phyloP scores from a whole-genome alignment of 1,140 invertebrate genomes.

The Sycobia sp. region DNA sequence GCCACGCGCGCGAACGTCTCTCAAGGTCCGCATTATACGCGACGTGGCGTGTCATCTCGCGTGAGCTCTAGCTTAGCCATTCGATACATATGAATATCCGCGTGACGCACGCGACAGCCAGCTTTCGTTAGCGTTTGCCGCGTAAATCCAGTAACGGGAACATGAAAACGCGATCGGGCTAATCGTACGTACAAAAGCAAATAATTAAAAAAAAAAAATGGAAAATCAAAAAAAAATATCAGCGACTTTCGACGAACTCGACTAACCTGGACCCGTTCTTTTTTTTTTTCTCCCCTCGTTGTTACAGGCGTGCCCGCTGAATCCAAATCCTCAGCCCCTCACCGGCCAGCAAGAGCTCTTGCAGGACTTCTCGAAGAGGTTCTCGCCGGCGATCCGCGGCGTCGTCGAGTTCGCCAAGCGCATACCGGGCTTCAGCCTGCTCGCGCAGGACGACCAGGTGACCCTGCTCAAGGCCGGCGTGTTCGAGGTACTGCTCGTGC shows the following conservation, averaged over 20 bases:
- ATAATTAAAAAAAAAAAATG: too few relatives aligned
- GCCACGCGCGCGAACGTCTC: too few relatives aligned
- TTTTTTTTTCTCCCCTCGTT: constrained; percentile 5
- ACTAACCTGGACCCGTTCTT: neutral
- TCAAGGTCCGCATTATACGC: too few relatives aligned
- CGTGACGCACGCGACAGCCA: too few relatives aligned
- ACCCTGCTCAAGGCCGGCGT: constrained; percentile 94
- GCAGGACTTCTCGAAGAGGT: constrained; percentile 90
- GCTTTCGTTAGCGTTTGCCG: too few relatives aligned
- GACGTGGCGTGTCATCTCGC: too few relatives aligned
- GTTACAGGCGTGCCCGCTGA: constrained; percentile 91
- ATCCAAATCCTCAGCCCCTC: constrained; percentile 86
- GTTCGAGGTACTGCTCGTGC: constrained; percentile 91
- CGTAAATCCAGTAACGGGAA: too few relatives aligned
- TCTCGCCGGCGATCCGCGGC: constrained; percentile 93
- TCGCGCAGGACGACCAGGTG: constrained; percentile 96
- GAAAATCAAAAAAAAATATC: too few relatives aligned
- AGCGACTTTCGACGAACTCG: neutral
- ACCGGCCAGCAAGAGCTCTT: constrained; percentile 77
- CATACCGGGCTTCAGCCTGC: constrained; percentile 92
- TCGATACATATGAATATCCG: too few relatives aligned
- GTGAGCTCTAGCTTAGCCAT: too few relatives aligned
- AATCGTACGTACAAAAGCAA: neutral
- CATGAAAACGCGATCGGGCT: neutral
- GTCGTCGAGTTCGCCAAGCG: constrained; percentile 97